phyloP scores from a whole-genome alignment of 23 tunicate species.

The Trididemnum nubilum region DNA sequence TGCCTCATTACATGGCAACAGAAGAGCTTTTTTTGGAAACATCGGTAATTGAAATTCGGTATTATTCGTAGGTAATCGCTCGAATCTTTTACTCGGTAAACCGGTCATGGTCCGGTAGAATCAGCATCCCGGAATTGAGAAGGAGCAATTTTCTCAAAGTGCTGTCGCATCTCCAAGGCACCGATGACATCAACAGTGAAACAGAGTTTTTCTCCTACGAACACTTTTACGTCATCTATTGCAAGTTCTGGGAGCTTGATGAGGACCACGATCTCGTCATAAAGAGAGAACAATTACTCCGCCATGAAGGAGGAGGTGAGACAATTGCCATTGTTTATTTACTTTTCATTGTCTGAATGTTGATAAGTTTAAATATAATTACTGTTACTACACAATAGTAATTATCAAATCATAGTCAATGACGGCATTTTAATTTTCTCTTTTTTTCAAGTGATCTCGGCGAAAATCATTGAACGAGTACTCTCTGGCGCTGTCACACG shows the following conservation, averaged over 20 bases:
- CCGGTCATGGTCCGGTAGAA: slow-evolving; percentile 53
- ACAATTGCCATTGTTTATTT: background rate
- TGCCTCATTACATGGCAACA: too few species aligned
- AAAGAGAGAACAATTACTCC: slow-evolving; percentile 47
- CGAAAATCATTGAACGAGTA: slow-evolving; percentile 73
- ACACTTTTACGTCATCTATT: slow-evolving; percentile 93
- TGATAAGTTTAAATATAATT: too few species aligned
- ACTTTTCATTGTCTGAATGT: background rate
- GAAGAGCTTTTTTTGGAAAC: too few species aligned
- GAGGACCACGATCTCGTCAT: slow-evolving; percentile 90
- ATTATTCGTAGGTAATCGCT: slow-evolving; percentile 24
- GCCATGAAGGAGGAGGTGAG: slow-evolving; percentile 81
- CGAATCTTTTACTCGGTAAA: slow-evolving; percentile 59
- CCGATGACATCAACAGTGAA: slow-evolving; percentile 76
- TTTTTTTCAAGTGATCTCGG: too few species aligned
- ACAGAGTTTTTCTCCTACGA: slow-evolving; percentile 87
- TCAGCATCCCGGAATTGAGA: slow-evolving; percentile 44
- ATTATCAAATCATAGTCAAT: too few species aligned
- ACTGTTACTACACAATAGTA: too few species aligned
- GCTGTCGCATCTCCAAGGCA: slow-evolving; percentile 51
- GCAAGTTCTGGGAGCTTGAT: slow-evolving; percentile 98
- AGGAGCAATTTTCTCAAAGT: slow-evolving; percentile 59
- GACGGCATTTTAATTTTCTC: too few species aligned
- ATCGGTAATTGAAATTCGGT: too few species aligned
- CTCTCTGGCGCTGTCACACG: slow-evolving; percentile 92